Percentiles rank a stretch among this genome's conserved stretches.
These are phyloP conservation scores for Ips nitidus DNA, from an alignment of 1,140 invertebrate species.

Conservation along the genomic window DNA sequence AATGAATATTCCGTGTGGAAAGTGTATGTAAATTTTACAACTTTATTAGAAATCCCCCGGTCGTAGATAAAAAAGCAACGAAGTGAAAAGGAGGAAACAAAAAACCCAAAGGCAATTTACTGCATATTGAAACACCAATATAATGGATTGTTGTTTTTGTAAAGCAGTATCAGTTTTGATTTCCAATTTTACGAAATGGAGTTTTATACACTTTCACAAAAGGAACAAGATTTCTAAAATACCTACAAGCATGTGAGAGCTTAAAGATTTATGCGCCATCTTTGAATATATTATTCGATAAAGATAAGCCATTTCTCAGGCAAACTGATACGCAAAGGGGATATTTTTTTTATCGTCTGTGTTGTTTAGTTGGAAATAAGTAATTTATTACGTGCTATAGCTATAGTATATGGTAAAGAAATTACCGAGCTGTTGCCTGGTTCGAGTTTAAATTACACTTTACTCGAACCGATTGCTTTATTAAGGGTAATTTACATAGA, in stretches of 20 bases:
- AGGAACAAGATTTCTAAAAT: conserved; percentile 25
- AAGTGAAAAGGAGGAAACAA: conserved; percentile 12
- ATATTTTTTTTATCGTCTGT: conserved; percentile 13
- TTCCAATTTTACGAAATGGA: conserved; percentile 21
- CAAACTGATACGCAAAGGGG: conserved; percentile 5
- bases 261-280: conserved; percentile 26
- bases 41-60: background rate
- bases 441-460: conserved; percentile 13
- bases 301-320: conserved; percentile 21
- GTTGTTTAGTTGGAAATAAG: conserved; percentile 11
- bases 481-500: conserved; percentile 23
- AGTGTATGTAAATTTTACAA: background rate
- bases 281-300: conserved; percentile 31
- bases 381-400: conserved; percentile 21
- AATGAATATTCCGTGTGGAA: too few species aligned
- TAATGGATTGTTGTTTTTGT: conserved; percentile 16
- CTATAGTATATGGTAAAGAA: conserved; percentile 5
- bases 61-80: conserved; percentile 2
- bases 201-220: conserved; percentile 19
- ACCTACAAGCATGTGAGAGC: conserved; percentile 17
- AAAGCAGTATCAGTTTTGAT: conserved; percentile 16
- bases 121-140: conserved; percentile 19
- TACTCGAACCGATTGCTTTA: conserved; percentile 14
- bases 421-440: conserved; percentile 10
- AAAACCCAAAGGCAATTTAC: conserved; percentile 15